Percentiles rank a stretch among this genome's conserved stretches.
phyloP scores from a whole-genome alignment of 2,888 invertebrate species.

The Zeuzera pyrina region DNA sequence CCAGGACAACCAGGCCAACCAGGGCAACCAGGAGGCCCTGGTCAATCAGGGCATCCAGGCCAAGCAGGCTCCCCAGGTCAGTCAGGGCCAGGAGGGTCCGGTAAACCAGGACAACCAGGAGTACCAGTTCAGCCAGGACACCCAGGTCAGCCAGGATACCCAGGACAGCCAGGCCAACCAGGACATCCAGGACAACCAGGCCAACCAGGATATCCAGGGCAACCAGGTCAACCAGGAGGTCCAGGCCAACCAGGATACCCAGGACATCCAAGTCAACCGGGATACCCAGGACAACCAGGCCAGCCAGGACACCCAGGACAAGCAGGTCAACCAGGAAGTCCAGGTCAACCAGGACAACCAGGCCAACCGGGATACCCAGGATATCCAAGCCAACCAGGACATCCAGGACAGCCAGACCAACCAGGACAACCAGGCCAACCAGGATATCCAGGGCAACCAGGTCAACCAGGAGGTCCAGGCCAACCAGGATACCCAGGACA shows the following conservation, averaged over 20 bases:
- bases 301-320: no score
- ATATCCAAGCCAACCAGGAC: slow-evolving; percentile 39
- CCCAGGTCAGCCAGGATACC: slow-evolving; percentile 5
- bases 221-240: no score
- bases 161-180: slow-evolving; percentile 5
- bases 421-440: slow-evolving; percentile 10
- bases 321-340: not conserved
- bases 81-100: slow-evolving; percentile 5
- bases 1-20: slow-evolving; percentile 19
- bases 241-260: slow-evolving; percentile 16
- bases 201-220: slow-evolving; percentile 11
- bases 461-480: slow-evolving; percentile 9
- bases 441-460: slow-evolving; percentile 5
- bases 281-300: slow-evolving; percentile 21
- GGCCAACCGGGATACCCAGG: slow-evolving; percentile 38
- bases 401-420: slow-evolving; percentile 5
- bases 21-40: slow-evolving; percentile 27
- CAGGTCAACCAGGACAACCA: slow-evolving; percentile 22
- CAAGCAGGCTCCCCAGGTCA: slow-evolving; percentile 4
- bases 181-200: slow-evolving; percentile 11
- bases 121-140: slow-evolving; percentile 4
- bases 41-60: slow-evolving; percentile 3
- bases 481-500: slow-evolving; percentile 11
- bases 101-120: slow-evolving; percentile 8
- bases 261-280: slow-evolving; percentile 11